Evolutionary conservation across 1,140 invertebrate genomes (phyloP).

Genomic region (Schlechtendalia chinensis): DNA sequence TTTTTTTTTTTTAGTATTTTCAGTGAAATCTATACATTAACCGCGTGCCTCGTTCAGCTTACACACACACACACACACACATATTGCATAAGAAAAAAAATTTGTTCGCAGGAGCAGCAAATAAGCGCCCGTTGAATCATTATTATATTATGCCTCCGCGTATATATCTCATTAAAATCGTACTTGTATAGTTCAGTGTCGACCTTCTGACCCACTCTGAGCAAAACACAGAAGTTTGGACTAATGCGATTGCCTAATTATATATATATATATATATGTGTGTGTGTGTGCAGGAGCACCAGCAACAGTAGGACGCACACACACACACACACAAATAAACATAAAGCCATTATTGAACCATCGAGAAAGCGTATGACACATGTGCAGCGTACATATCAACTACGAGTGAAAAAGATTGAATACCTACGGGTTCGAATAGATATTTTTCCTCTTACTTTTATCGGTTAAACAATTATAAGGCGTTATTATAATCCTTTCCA

Average conservation of each 20-base stretch:
- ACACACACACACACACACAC: background rate
- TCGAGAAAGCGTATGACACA: background rate
- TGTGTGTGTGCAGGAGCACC: too few species aligned
- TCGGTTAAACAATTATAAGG: background rate
- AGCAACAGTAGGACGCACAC: too few species aligned
- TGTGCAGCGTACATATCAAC: background rate
- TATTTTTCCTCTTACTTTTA: slow-evolving; percentile 19
- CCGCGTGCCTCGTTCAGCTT: too few species aligned
- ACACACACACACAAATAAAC: too few species aligned
- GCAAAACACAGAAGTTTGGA: background rate
- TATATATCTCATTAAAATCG: slow-evolving; percentile 2
- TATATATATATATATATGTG: background rate
- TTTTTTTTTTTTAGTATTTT: background rate
- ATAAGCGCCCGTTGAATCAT: background rate
- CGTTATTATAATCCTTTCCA: background rate
- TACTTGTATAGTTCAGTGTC: background rate
- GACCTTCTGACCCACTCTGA: slow-evolving; percentile 1
- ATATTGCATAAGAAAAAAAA: background rate
- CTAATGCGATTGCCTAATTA: background rate
- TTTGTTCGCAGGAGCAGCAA: too few species aligned
- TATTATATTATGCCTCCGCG: background rate
- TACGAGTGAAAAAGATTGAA: background rate
- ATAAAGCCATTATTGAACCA: background rate
- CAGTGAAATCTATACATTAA: too few species aligned
- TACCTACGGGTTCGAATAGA: background rate